Conservation (phyloP, 2,113 vertebrate genomes). For the Melanocharis versteri region DNA sequence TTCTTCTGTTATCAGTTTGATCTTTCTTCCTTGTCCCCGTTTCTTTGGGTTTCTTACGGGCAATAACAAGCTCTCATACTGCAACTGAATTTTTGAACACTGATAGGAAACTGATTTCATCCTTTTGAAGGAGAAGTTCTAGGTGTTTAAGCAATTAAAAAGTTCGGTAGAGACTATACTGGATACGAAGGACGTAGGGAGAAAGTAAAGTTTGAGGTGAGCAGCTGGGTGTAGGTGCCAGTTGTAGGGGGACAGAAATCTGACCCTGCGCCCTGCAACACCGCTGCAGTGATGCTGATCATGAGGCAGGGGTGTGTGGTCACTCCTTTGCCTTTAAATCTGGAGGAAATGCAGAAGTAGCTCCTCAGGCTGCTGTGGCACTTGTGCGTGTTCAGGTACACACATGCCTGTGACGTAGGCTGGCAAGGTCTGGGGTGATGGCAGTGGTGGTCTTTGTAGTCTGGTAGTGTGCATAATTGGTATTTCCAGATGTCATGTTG, state of each 20-base stretch:
- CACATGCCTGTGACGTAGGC: accelerated
- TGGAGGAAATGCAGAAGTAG: not conserved
- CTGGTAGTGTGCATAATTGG: not conserved
- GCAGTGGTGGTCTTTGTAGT: not conserved
- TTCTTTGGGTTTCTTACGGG: constrained; percentile 42
- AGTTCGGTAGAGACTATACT: not conserved
- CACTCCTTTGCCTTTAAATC: not conserved
- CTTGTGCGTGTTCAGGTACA: not conserved
- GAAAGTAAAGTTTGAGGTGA: not conserved
- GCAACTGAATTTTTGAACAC: constrained; percentile 10
- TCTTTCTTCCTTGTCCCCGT: constrained; percentile 66
- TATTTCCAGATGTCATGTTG: not conserved
- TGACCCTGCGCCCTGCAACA: no score
- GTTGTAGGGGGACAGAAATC: not conserved
- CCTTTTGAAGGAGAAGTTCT: not conserved
- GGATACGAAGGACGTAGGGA: not conserved
- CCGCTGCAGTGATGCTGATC: accelerated
- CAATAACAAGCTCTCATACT: not conserved
- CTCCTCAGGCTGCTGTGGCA: not conserved
- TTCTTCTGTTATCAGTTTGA: constrained; percentile 61
- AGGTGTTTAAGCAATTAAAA: not conserved
- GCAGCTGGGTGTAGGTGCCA: not conserved
- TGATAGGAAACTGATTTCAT: constrained; percentile 45
- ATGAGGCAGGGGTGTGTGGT: not conserved
- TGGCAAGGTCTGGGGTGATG: no score